Evolutionary conservation across 2,113 vertebrate species (phyloP), one percentile per base, ranked within the genome.

Genomic region (Hippocampus comes): DNA sequence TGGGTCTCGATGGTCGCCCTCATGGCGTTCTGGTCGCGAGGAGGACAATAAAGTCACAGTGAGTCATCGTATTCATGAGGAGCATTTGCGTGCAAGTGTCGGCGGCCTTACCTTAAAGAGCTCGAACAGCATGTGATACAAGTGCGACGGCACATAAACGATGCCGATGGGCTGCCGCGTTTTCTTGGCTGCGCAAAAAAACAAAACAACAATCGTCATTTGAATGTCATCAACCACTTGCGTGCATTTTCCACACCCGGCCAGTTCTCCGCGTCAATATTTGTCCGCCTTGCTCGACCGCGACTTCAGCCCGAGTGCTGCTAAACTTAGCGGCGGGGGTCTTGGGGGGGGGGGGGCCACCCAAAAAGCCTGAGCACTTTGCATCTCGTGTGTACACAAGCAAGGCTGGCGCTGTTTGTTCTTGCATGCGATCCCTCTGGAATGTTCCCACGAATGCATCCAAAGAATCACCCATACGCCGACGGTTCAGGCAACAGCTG

Each of bases 91-190:
- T 15, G 2, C 8, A 49, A 2, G 41, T 20, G 9, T n/a, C 30
- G 14, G 18, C 20, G 73, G 38, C 7, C 9, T n/a, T 87, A 96
- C 96, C 95, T 98, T 98, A 75, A 97, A 98, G 87, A 98, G 94
- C 86, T 98, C 96, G 43, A 98, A 98, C 73, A 98, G 94, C 94
- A 98, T 97, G 91, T 98, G 96, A 80, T 98, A 98, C 38, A 98
- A 94, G 75, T 98, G 96, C 20, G 96, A 98, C 18, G 96, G 96
- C 30, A 98, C 95, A 8, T 97, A 98, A 12, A 96, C 96, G 41
- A 98, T 97, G 89, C 86, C 93, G 38, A 95, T 91, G 0, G 94
- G 90, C 75, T 93, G 92, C 49, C 81, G 89, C 27, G 85, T 63
- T 30, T 83, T 89, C 79, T 92, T 88, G 1, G 87, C 96, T 97